Conservation (phyloP, 1,140 invertebrate genomes). For the Coptotermes formosanus region DNA sequence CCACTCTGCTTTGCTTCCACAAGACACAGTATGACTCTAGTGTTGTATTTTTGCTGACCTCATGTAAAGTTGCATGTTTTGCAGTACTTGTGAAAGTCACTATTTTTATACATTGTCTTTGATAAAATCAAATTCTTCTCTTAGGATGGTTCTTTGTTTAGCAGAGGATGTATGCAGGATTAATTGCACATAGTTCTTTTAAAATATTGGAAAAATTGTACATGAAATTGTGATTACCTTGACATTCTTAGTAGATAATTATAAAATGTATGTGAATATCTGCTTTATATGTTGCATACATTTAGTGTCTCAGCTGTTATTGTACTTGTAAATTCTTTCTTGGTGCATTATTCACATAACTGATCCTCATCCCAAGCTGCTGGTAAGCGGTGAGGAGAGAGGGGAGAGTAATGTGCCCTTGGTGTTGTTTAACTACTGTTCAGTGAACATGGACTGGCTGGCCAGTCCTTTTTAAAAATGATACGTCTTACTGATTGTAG, state of each 20-base stretch:
- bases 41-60: not conserved
- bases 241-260: slow-evolving; percentile 7
- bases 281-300: slow-evolving; percentile 13
- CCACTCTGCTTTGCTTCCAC: not conserved
- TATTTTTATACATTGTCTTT: not conserved
- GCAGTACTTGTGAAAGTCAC: not conserved
- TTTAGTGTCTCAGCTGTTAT: not conserved
- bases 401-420: not conserved
- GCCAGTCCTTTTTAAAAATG: not conserved
- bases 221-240: slow-evolving; percentile 12
- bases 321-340: not conserved
- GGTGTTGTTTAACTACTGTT: not conserved
- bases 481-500: not conserved
- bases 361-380: slow-evolving; percentile 6
- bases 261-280: not conserved
- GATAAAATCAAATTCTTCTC: not conserved
- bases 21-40: not conserved
- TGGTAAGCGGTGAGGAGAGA: not conserved
- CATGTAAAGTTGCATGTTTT: not conserved
- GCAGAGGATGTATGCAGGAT: not conserved
- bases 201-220: not conserved
- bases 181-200: not conserved
- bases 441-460: not conserved
- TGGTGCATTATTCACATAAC: not conserved
- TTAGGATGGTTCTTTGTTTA: slow-evolving; percentile 9